Conservation (phyloP, 1,140 invertebrate genomes). For the Drosophila nigromelanica region DNA sequence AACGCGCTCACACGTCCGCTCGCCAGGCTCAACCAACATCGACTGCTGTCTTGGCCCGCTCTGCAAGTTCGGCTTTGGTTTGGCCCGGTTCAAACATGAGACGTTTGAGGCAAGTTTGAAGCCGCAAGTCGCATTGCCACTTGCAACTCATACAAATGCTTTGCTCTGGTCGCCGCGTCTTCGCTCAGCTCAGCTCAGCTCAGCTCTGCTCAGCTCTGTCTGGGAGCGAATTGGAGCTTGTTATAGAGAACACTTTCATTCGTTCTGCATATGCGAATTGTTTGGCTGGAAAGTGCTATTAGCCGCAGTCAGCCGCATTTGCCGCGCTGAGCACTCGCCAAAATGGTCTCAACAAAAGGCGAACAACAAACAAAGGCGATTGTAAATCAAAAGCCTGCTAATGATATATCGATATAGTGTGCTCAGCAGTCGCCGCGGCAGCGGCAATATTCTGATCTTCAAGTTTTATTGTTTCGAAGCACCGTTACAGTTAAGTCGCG, state of each 20-base stretch:
- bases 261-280: slow-evolving; percentile 65
- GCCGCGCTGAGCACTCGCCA: slow-evolving; percentile 31
- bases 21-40: slow-evolving; percentile 63
- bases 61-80: slow-evolving; percentile 73
- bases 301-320: slow-evolving; percentile 39
- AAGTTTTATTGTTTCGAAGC: slow-evolving; percentile 50
- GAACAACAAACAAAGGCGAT: slow-evolving; percentile 63
- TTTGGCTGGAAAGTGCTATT: slow-evolving; percentile 64
- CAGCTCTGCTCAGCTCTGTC: slow-evolving; percentile 15
- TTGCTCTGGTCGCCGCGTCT: slow-evolving; percentile 15
- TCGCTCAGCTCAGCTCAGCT: not conserved
- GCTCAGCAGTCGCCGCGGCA: slow-evolving; percentile 19
- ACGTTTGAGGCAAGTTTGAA: slow-evolving; percentile 72
- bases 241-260: slow-evolving; percentile 73
- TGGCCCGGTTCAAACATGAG: slow-evolving; percentile 26
- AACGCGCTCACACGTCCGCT: slow-evolving; percentile 68
- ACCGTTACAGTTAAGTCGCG: slow-evolving; percentile 59
- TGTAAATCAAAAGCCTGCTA: slow-evolving; percentile 77
- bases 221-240: slow-evolving; percentile 41
- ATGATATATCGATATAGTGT: slow-evolving; percentile 76
- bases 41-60: slow-evolving; percentile 51
- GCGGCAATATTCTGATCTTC: slow-evolving; percentile 61
- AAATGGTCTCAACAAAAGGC: slow-evolving; percentile 58
- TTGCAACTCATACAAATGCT: slow-evolving; percentile 54
- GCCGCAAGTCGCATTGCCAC: slow-evolving; percentile 6